phyloP scores from a whole-genome alignment of 2,113 vertebrate species.

The Synodontis membranacea region DNA sequence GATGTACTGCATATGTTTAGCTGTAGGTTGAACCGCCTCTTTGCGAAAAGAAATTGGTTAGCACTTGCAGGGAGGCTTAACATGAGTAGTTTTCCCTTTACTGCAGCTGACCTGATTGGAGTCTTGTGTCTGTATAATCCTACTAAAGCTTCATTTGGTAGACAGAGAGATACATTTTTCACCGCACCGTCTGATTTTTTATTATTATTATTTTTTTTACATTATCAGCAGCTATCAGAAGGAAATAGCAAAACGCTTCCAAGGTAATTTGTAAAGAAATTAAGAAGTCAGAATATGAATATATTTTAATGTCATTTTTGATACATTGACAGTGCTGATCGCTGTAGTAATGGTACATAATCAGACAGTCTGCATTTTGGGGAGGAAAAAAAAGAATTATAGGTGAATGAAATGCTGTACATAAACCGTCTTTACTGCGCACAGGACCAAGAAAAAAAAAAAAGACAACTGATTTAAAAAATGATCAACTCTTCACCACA shows the following conservation, averaged over 20 bases:
- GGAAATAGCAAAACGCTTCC: not conserved
- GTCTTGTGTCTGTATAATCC: conserved; percentile 36
- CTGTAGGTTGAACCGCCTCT: not conserved
- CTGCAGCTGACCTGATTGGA: conserved; percentile 40
- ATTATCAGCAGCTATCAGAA: not conserved
- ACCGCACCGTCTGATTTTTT: not conserved
- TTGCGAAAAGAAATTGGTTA: conserved; percentile 16
- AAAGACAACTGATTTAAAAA: not conserved
- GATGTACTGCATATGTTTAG: not conserved
- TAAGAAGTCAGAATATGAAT: not conserved
- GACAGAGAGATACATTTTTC: not conserved
- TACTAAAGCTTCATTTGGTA: conserved; percentile 16
- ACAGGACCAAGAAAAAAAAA: not conserved
- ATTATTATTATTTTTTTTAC: not conserved
- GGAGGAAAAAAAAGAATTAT: not conserved
- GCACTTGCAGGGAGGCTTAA: conserved; percentile 46
- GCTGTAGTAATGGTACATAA: not conserved
- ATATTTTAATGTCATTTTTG: not conserved
- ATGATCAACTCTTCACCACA: not conserved
- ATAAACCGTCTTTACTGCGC: not conserved
- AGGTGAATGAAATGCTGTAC: not conserved
- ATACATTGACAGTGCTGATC: not conserved
- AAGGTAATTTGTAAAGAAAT: not conserved
- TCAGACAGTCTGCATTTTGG: not conserved
- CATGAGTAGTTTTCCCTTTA: conserved; percentile 48